phyloP scores from a whole-genome alignment of 92 coral and sea anemone species.

The Phenganax stokvisi region DNA sequence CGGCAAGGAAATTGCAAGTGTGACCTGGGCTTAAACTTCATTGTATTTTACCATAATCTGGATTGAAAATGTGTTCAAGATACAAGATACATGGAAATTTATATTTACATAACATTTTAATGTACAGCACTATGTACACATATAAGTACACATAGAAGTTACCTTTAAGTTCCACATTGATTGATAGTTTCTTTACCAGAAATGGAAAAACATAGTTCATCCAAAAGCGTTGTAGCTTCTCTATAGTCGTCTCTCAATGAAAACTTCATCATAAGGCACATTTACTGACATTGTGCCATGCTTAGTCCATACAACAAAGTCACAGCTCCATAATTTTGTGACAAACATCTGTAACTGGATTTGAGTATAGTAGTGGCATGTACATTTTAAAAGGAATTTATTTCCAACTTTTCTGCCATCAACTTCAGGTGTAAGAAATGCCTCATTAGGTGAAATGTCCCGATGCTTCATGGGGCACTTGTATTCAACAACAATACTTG shows the following conservation, averaged over 20 bases:
- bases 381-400: background rate
- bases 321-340: background rate
- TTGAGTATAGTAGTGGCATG: background rate
- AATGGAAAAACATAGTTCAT: conserved; percentile 12
- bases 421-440: conserved; percentile 13
- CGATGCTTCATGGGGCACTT: conserved; percentile 9
- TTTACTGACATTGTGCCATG: background rate
- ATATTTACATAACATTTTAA: too few relatives aligned
- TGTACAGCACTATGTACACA: too few relatives aligned
- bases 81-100: too few relatives aligned
- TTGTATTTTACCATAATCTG: conserved; percentile 66
- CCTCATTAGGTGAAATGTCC: background rate
- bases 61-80: conserved; percentile 83
- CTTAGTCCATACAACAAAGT: conserved; percentile 20
- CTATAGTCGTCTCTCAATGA: background rate
- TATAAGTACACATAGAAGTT: too few relatives aligned
- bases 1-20: too few relatives aligned
- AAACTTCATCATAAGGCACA: background rate
- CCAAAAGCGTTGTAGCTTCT: background rate
- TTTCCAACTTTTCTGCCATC: conserved; percentile 2
- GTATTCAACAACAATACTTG: conserved; percentile 45
- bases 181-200: background rate
- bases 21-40: conserved; percentile 15
- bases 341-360: conserved; percentile 22
- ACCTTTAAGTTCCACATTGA: too few relatives aligned